phyloP scores from a whole-genome alignment of 2,113 vertebrate species.

The Craseonycteris thonglongyai region DNA sequence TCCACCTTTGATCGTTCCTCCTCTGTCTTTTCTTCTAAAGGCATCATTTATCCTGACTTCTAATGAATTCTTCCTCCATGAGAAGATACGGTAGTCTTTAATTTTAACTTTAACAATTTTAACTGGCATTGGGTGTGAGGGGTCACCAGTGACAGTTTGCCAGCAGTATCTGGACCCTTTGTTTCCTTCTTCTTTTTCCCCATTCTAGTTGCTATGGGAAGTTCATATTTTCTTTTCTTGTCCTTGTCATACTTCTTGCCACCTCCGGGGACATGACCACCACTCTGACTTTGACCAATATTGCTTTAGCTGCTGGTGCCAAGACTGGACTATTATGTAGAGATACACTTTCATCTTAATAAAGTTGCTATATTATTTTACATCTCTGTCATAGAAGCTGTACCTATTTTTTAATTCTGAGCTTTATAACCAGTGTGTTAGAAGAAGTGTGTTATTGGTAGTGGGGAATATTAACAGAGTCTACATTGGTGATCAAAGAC shows the following conservation, averaged over 20 bases:
- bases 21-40: conserved; percentile 94
- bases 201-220: conserved; percentile 91
- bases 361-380: neutral
- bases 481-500: neutral
- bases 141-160: too few species aligned
- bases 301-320: neutral
- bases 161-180: too few species aligned
- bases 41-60: too few species aligned
- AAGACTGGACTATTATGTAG: neutral
- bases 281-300: conserved; percentile 90
- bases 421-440: neutral
- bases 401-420: neutral
- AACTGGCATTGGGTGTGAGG: too few species aligned
- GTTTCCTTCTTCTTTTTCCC: too few species aligned
- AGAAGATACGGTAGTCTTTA: too few species aligned
- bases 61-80: too few species aligned
- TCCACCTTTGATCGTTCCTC: conserved; percentile 96
- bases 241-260: conserved; percentile 92
- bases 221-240: conserved; percentile 93
- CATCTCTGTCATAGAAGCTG: neutral
- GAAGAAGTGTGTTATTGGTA: neutral
- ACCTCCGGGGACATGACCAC: conserved; percentile 89
- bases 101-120: conserved; percentile 90
- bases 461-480: neutral
- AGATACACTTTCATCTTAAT: accelerated